A percentile compares a stretch with the other conserved stretches of the same genome.
Conservation (phyloP, 2,113 vertebrate species). For the Fulmarus glacialis region DNA sequence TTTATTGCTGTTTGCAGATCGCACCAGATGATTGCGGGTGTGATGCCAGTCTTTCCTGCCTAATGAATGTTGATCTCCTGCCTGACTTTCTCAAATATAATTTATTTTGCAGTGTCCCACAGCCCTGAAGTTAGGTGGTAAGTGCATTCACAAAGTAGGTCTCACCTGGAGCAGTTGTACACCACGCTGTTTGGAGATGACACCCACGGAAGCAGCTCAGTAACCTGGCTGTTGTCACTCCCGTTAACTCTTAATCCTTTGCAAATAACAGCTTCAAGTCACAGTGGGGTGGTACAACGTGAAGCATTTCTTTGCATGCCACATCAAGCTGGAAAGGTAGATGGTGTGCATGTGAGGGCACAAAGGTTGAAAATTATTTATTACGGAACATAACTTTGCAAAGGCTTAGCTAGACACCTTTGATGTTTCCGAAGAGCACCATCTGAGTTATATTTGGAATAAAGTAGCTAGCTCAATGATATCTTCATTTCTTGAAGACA, state of each 20-base stretch:
- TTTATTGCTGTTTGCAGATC: not conserved
- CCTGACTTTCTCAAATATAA: not conserved
- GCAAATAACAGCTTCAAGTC: not conserved
- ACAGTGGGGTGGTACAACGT: not conserved
- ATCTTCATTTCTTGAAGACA: conserved; percentile 87
- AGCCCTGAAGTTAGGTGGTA: not conserved
- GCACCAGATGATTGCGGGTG: not conserved
- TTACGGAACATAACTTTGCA: not conserved
- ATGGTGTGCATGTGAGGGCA: not conserved
- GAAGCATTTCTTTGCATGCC: not conserved
- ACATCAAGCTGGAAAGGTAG: not conserved
- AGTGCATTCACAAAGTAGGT: not conserved
- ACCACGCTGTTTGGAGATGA: not conserved
- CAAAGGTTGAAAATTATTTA: not conserved
- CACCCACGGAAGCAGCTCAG: not conserved
- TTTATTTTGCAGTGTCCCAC: not conserved
- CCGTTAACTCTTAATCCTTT: not conserved
- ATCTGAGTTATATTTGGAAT: conserved; percentile 54
- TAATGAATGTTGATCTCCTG: not conserved
- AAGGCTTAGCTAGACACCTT: not conserved
- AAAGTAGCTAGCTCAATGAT: conserved; percentile 82
- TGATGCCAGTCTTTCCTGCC: not conserved
- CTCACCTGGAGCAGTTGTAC: not conserved
- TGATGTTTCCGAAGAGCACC: conserved; percentile 20
- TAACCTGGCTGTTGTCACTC: not conserved